phyloP scores from a whole-genome alignment of 2,888 invertebrate genomes.

The Aromia moschata region DNA sequence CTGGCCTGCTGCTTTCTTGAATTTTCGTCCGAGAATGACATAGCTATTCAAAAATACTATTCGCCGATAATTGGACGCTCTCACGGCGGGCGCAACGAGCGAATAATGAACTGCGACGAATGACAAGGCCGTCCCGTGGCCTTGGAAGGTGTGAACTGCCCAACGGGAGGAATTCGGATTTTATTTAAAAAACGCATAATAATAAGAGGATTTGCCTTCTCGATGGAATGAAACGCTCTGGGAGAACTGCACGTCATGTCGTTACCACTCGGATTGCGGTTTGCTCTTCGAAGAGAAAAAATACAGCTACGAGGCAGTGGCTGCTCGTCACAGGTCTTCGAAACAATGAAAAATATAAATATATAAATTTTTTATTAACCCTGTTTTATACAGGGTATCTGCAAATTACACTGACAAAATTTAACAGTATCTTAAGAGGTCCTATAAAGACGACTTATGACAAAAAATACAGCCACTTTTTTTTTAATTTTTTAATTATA shows the following conservation, averaged over 20 bases:
- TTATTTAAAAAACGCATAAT: constrained; percentile 23
- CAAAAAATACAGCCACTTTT: no score
- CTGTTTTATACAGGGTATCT: no score
- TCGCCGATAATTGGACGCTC: constrained; percentile 22
- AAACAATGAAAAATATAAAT: no score
- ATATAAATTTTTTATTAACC: no score
- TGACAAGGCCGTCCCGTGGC: constrained; percentile 30
- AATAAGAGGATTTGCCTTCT: constrained; percentile 20
- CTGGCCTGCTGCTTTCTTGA: no score
- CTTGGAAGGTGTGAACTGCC: constrained; percentile 30
- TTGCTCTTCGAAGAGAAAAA: constrained; percentile 18
- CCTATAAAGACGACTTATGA: no score
- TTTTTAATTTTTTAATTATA: no score
- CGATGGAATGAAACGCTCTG: constrained; percentile 24
- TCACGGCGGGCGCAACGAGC: constrained; percentile 20
- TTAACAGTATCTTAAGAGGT: no score
- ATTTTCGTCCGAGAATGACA: constrained; percentile 6
- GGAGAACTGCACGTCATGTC: constrained; percentile 32
- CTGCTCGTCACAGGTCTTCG: constrained; percentile 14
- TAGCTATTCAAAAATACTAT: constrained; percentile 6
- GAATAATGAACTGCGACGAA: constrained; percentile 29
- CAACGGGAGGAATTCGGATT: constrained; percentile 16
- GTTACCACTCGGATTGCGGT: constrained; percentile 28
- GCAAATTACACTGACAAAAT: no score
- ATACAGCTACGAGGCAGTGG: not conserved